Conservation (phyloP, 2,113 vertebrate genomes). For the Petrocephalus microphthalmus region DNA sequence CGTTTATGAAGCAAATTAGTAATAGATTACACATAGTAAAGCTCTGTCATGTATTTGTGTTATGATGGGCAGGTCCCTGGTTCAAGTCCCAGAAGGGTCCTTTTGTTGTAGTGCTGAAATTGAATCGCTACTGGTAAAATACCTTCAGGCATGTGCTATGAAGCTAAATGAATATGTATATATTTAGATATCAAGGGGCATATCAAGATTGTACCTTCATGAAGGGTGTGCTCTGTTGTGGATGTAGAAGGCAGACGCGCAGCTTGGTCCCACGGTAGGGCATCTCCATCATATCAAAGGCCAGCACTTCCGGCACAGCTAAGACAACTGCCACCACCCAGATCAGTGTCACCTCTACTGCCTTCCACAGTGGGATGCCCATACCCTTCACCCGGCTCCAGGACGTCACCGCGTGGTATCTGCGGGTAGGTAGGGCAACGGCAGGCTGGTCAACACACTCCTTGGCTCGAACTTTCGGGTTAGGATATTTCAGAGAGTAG, state of each 20-base stretch:
- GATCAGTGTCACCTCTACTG: constrained; percentile 73
- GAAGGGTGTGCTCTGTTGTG: constrained; percentile 65
- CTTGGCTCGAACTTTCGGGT: not conserved
- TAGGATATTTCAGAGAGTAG: not conserved
- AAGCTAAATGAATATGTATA: not conserved
- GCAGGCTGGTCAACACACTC: not conserved
- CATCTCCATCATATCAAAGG: constrained; percentile 75
- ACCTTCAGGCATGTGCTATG: not conserved
- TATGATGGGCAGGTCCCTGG: not conserved
- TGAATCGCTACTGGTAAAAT: not conserved
- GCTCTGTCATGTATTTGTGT: not conserved
- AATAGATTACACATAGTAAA: not conserved
- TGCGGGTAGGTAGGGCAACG: constrained; percentile 31
- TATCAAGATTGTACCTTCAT: constrained; percentile 60
- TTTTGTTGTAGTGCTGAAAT: not conserved
- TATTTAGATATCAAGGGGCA: not conserved
- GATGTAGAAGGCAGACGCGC: constrained; percentile 72
- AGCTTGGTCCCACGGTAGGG: constrained; percentile 68
- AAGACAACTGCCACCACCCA: constrained; percentile 74
- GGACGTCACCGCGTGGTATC: constrained; percentile 82
- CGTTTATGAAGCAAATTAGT: not conserved
- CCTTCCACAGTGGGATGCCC: constrained; percentile 82
- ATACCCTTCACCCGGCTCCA: constrained; percentile 87
- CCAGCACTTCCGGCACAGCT: constrained; percentile 74
- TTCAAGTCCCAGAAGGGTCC: not conserved